Evolutionary conservation across 2,888 invertebrate species (phyloP), one percentile per base, ranked within the genome.

Genomic region (Aricia artaxerxes): DNA sequence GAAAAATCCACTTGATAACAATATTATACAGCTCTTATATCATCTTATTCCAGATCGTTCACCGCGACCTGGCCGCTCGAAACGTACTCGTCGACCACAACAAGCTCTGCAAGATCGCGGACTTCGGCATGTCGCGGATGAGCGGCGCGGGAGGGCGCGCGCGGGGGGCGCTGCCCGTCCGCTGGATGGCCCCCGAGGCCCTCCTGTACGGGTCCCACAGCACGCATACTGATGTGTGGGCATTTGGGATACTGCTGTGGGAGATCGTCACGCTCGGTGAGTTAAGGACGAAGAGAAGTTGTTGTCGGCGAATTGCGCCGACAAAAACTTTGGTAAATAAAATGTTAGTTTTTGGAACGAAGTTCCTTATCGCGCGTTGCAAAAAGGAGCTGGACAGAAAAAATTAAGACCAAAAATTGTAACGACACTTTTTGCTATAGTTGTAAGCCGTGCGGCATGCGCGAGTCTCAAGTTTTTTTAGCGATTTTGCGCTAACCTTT

Each of bases 141-240:
- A 95, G 91, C 0, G 93, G 92, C 24, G 89, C 87, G 0, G 87
- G 89, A 0, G 93, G 88, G 84, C 90, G 89, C 86, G 87, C 90
- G 0, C 91, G 95, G 4, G 95, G 95, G 24, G 96, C 96, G 31
- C 87, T 97, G 84, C 97, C 97, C 0, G 96, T 97, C 78, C 94
- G 97, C 40, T 98, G 98, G 98, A 98, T 98, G 97, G 97, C 97
- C 3, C 97, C 98, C 0, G 98, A 98, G 89, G 96, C 97, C 0
- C 90, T 98, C 81, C 95, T 97, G 78, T 97, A 97, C 87, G 97
- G 97, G 81, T 95, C 97, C 73, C 97, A 97, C 89, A 97, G 97
- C 80, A 97, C 97, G 53, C 97, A 97, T 87, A 97, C 97, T 0
- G 98, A 98, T 85, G 97, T 98, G 4, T 98, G 98, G 98, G 97